Evolutionary conservation across 1,140 invertebrate genomes (phyloP), one percentile per base, ranked within the genome.

Genomic region (Drosophila saltans): DNA sequence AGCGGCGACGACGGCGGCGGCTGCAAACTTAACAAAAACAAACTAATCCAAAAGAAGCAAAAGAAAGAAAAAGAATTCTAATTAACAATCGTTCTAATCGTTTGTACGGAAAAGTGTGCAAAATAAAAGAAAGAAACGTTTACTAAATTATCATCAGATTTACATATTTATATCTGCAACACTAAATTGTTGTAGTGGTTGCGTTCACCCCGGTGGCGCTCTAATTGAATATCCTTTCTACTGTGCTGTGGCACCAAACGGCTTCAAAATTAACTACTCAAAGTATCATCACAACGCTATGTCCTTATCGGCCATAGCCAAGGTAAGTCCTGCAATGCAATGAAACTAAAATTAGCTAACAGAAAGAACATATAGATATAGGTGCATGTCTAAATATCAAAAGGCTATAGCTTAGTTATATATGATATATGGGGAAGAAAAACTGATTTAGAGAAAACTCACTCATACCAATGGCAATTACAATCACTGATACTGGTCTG

Each of bases 201-300:
- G 36, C 59, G 59, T 40, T 41, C 41, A 26, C 59, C 36, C 36
- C 24, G 45, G 45, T 52, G 39, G 59, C 59, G 16, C 40, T 40
- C 6, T 30, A 41, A 40, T 62, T 62, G 2, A 40, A 45, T 21
- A 58, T 58, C 16, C 33, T 78, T 43, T 41, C 55, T 63, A 61
- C 76, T 66, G 83, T 88, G 82, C 83, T 62, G 75, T 57, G 70
- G 84, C 67, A 69, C 75, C 65, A 61, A 92, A 90, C 85, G 90
- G 91, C 91, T 90, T 89, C 91, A 92, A 92, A 84, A 92, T 92
- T 92, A 92, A 92, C 68, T 92, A 92, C 78, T 92, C 91, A 90
- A 92, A 92, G 91, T 92, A 92, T 75, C 91, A 92, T 75, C 91
- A 92, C 71, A 92, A 92, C 90, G 91, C 91, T 91, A 92, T 92